These are phyloP conservation scores for Sinosuthora webbiana DNA, from an alignment of 2,113 vertebrate genomes.

Conservation along the genomic window DNA sequence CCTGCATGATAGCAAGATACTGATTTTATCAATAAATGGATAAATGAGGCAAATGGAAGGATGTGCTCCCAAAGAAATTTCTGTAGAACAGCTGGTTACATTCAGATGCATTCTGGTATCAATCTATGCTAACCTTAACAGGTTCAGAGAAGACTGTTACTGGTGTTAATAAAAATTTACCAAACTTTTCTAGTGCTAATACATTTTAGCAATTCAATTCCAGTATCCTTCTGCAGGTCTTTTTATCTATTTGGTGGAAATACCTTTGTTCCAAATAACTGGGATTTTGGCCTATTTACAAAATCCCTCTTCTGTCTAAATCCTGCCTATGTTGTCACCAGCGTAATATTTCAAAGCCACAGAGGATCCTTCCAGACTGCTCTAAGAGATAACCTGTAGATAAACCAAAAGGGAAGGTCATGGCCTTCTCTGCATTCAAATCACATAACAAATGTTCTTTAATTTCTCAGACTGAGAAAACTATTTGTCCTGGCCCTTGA, in stretches of 20 bases:
- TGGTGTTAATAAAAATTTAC: neutral
- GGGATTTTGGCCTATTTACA: neutral
- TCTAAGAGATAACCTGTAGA: neutral
- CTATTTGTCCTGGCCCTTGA: neutral
- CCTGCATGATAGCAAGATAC: neutral
- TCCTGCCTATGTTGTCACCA: neutral
- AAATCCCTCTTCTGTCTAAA: neutral
- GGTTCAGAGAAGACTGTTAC: neutral
- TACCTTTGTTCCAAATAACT: neutral
- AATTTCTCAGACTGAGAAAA: neutral
- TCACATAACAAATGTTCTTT: neutral
- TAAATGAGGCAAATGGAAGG: neutral
- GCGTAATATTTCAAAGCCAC: neutral
- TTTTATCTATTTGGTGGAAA: neutral
- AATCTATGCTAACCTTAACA: neutral
- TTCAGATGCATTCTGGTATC: neutral
- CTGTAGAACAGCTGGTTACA: neutral
- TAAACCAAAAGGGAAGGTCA: neutral
- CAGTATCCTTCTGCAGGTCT: neutral
- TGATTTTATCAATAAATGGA: neutral
- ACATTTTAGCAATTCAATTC: neutral
- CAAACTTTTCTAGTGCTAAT: neutral
- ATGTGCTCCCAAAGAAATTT: accelerated
- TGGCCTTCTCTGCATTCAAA: neutral
- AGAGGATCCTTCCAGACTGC: neutral